Conservation (phyloP, 92 coral and sea anemone species). For the Porites cylindrica region DNA sequence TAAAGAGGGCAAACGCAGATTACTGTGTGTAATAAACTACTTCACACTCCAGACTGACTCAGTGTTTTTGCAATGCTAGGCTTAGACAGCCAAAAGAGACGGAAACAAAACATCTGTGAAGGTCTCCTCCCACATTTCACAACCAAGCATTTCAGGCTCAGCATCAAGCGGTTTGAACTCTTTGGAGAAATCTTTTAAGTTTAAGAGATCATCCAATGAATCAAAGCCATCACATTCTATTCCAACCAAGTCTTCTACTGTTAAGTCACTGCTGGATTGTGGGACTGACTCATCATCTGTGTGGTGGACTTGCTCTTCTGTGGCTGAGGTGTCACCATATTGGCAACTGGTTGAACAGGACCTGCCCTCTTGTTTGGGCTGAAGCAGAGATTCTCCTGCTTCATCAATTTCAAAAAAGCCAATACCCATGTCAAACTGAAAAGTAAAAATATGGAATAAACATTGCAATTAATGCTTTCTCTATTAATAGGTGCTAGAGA, state of each 20-base stretch:
- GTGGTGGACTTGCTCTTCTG: constrained; percentile 41
- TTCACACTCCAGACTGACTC: neutral
- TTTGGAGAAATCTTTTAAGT: constrained; percentile 72
- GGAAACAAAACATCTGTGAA: constrained; percentile 95
- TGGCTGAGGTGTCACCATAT: constrained; percentile 41
- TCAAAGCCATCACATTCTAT: constrained; percentile 68
- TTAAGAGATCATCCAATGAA: constrained; percentile 87
- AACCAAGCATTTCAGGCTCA: constrained; percentile 84
- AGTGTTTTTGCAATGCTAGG: constrained; percentile 10
- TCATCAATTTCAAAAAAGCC: constrained; percentile 88
- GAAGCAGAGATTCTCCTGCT: constrained; percentile 71
- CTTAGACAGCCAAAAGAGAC: constrained; percentile 86
- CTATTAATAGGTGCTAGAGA: neutral
- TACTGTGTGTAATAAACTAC: neutral
- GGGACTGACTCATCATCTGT: constrained; percentile 36
- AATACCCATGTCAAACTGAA: constrained; percentile 91
- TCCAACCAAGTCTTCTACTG: constrained; percentile 83
- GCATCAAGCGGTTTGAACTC: constrained; percentile 78
- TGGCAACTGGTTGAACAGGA: constrained; percentile 76
- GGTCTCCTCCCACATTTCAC: constrained; percentile 97
- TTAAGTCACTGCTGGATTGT: constrained; percentile 59
- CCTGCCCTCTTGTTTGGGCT: constrained; percentile 84
- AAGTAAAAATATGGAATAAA: neutral
- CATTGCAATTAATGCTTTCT: neutral
- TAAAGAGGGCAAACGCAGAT: constrained; percentile 1